These are phyloP conservation scores for Illadopsis cleaveri DNA, from an alignment of 2,113 vertebrate genomes.

Conservation along the genomic window DNA sequence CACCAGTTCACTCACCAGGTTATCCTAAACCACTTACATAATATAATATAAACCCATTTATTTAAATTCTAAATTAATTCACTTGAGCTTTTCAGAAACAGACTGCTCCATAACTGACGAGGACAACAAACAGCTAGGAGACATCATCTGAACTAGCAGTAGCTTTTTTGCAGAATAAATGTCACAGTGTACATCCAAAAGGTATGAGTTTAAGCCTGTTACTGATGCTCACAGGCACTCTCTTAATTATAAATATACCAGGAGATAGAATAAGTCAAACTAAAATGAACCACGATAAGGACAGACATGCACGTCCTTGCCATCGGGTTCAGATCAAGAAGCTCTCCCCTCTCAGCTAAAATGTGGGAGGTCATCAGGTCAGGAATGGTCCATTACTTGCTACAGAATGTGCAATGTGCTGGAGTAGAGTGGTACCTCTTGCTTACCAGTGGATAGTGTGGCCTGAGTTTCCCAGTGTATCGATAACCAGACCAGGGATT, in stretches of 20 bases:
- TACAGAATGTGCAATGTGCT: rapidly evolving
- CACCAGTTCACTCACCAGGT: neutral
- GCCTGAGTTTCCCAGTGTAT: conserved; percentile 92
- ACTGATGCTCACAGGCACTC: neutral
- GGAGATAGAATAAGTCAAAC: neutral
- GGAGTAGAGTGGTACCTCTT: neutral
- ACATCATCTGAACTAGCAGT: neutral
- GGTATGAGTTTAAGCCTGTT: neutral
- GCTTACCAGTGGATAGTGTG: conserved; percentile 93
- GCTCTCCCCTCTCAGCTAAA: neutral
- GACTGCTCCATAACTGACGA: neutral
- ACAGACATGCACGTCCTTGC: neutral
- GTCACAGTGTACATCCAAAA: neutral
- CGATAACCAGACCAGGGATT: conserved; percentile 97
- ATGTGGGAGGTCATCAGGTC: neutral
- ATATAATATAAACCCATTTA: neutral
- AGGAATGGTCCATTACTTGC: neutral
- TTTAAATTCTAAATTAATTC: neutral
- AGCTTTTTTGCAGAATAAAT: neutral
- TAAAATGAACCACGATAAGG: neutral
- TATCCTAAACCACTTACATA: neutral
- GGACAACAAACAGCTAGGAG: neutral
- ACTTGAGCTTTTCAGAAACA: neutral
- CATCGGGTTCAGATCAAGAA: neutral
- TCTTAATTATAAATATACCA: neutral